Conservation (phyloP, 2,797 vertebrate genomes). For the Rhinophrynus dorsalis region DNA sequence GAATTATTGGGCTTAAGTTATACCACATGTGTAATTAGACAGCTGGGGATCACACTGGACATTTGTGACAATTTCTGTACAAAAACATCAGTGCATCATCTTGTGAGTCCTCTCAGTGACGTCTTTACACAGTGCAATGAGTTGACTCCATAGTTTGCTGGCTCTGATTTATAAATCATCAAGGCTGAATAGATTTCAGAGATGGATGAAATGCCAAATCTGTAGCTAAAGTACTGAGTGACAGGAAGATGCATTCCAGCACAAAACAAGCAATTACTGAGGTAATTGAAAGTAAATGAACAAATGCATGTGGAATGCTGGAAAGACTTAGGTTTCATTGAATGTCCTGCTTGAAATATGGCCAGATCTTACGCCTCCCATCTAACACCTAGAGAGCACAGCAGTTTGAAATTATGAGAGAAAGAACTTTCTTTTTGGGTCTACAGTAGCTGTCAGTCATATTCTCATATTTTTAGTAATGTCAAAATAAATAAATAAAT, state of each 20-base stretch:
- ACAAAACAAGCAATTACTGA: not conserved
- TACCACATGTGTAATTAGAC: too few species aligned
- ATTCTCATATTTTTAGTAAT: too few species aligned
- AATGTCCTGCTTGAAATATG: not conserved
- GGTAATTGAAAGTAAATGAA: slow-evolving; percentile 39
- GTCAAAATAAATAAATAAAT: too few species aligned
- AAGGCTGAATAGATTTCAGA: slow-evolving; percentile 42
- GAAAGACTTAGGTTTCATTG: not conserved
- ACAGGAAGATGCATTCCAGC: slow-evolving; percentile 4
- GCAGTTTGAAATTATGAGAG: not conserved
- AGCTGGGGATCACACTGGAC: too few species aligned
- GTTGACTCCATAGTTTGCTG: not conserved
- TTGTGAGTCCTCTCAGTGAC: not conserved
- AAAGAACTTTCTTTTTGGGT: not conserved
- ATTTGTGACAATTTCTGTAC: not conserved
- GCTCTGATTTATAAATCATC: slow-evolving; percentile 34
- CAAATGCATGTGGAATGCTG: slow-evolving; percentile 2
- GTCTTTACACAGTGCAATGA: not conserved
- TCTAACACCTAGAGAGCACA: not conserved
- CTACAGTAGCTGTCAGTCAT: not conserved
- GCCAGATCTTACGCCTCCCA: not conserved
- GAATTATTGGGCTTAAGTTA: too few species aligned
- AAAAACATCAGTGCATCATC: not conserved
- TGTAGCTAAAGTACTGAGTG: slow-evolving; percentile 16
- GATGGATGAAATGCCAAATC: slow-evolving; percentile 27